Evolutionary conservation across 2,113 vertebrate genomes (phyloP).

Genomic region (Charina bottae): DNA sequence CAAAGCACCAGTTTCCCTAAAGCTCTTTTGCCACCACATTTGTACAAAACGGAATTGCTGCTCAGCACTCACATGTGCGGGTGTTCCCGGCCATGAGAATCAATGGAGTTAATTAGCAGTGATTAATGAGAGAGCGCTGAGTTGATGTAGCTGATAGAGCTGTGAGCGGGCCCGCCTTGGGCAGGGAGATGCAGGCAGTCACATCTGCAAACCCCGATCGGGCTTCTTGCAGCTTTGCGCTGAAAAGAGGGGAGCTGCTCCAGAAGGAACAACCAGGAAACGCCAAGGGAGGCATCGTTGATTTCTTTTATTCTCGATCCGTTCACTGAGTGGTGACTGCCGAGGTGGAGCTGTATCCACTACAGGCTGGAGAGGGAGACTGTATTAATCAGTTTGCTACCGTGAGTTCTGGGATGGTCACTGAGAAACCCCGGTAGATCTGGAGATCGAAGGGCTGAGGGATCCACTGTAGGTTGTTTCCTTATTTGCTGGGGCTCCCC

Average conservation of each 20-base stretch:
- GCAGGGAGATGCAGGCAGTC: conserved; percentile 27
- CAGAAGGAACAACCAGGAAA: neutral
- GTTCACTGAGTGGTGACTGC: neutral
- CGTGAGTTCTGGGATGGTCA: neutral
- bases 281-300: neutral
- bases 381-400: neutral
- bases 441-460: neutral
- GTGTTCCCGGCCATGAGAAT: conserved; percentile 70
- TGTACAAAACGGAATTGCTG: conserved; percentile 51
- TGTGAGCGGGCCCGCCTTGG: conserved; percentile 62
- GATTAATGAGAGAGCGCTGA: conserved; percentile 83
- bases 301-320: neutral
- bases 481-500: neutral
- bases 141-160: conserved; percentile 68
- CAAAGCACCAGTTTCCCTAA: neutral
- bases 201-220: conserved; percentile 43
- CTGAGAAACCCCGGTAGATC: neutral
- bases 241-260: conserved; percentile 7
- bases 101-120: conserved; percentile 90
- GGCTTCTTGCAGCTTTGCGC: conserved; percentile 29
- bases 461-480: neutral
- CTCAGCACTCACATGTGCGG: conserved; percentile 44
- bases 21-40: conserved; percentile 15
- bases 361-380: neutral
- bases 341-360: neutral